Conservation (phyloP, 2,888 invertebrate species). For the Eugnorisma glareosa region DNA sequence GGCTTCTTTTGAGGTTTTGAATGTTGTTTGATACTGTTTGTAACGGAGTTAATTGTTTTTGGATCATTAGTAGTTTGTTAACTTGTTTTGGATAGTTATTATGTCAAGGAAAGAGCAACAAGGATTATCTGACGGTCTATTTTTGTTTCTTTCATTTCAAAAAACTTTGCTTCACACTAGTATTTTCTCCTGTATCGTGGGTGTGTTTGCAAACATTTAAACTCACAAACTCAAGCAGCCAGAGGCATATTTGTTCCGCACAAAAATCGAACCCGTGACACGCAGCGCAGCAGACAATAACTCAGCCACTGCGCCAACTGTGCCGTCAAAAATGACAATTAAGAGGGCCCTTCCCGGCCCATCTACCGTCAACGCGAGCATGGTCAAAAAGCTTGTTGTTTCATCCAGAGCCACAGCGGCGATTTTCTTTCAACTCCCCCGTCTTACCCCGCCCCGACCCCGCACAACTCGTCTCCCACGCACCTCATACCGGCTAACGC, state of each 20-base stretch:
- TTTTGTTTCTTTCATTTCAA: background rate
- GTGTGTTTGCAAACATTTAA: background rate
- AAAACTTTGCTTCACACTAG: background rate
- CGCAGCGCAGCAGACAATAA: too few species aligned
- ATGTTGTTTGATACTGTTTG: background rate
- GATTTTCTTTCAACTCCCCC: too few species aligned
- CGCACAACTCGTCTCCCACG: too few species aligned
- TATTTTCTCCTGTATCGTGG: background rate
- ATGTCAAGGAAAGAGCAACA: background rate
- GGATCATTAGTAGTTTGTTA: background rate
- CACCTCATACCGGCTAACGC: too few species aligned
- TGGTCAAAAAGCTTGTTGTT: too few species aligned
- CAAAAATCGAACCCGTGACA: too few species aligned
- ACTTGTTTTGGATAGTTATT: background rate
- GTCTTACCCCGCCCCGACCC: too few species aligned
- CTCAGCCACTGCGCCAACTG: too few species aligned
- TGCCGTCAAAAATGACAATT: background rate
- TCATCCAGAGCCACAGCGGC: too few species aligned
- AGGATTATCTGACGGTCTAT: background rate
- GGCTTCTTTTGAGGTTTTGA: slow-evolving; percentile 26
- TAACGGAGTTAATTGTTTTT: background rate
- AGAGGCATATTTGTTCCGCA: too few species aligned
- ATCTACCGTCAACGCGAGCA: too few species aligned
- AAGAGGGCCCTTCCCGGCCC: too few species aligned
- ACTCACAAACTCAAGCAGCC: background rate